Evolutionary conservation across 37 sponge, comb jelly and placozoan species (phyloP).

Genomic region (Aphrocallistes beatrix): DNA sequence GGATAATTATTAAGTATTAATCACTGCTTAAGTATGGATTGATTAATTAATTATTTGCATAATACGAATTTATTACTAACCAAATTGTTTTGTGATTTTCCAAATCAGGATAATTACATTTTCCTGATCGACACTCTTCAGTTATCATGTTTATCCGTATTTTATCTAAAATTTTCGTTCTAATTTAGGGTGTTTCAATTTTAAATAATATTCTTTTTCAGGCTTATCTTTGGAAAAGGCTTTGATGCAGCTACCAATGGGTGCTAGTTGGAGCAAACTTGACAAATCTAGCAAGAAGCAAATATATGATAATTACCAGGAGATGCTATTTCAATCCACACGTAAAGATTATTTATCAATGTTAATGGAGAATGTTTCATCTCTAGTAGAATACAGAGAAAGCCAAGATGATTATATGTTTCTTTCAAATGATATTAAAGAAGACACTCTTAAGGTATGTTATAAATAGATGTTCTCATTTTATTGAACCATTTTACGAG

Average conservation of each 20-base stretch:
- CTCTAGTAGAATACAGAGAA: conserved; percentile 5
- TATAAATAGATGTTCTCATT: no score
- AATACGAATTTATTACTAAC: no score
- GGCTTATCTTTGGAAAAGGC: not conserved
- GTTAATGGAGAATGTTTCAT: conserved; percentile 3
- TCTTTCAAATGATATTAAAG: not conserved
- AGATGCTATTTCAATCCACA: not conserved
- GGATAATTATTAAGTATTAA: no score
- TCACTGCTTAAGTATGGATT: no score
- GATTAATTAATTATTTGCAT: no score
- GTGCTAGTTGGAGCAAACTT: not conserved
- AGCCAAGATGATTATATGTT: not conserved
- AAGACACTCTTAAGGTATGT: not conserved
- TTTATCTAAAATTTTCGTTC: no score
- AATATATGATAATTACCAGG: not conserved
- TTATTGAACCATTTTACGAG: no score
- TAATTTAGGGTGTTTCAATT: no score
- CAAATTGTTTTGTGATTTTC: no score
- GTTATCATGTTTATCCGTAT: no score
- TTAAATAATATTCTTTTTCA: not conserved
- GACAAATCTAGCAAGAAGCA: not conserved
- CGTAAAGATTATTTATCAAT: not conserved
- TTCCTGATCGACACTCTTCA: no score
- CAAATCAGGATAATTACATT: no score
- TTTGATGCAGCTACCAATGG: not conserved